phyloP scores from a whole-genome alignment of 2,888 invertebrate species.

The Latheticus oryzae region DNA sequence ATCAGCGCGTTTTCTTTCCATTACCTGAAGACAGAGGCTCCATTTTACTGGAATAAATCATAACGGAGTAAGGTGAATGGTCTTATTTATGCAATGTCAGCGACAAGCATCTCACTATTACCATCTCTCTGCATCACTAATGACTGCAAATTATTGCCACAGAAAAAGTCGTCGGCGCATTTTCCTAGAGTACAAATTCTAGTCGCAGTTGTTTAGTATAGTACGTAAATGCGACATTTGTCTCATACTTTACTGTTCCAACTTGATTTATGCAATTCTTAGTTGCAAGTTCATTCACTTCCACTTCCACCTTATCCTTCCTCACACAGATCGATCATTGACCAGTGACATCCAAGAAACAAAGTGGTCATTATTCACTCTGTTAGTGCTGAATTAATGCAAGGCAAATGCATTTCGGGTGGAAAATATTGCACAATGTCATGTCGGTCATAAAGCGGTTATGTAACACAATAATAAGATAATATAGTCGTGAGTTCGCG shows the following conservation, averaged over 20 bases:
- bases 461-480: constrained; percentile 35
- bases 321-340: constrained; percentile 5
- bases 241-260: constrained; percentile 11
- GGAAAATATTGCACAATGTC: constrained; percentile 26
- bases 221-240: constrained; percentile 22
- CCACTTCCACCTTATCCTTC: background rate
- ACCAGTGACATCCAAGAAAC: constrained; percentile 10
- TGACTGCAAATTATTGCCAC: constrained; percentile 66
- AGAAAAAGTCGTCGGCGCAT: too few species aligned
- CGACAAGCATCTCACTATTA: constrained; percentile 31
- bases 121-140: constrained; percentile 30
- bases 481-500: constrained; percentile 33
- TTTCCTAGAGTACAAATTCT: too few species aligned
- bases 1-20: constrained; percentile 12
- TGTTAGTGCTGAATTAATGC: constrained; percentile 25
- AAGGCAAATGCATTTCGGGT: constrained; percentile 10
- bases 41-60: constrained; percentile 31
- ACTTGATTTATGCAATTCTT: constrained; percentile 22
- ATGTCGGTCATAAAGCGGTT: constrained; percentile 29
- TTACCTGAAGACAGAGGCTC: constrained; percentile 21
- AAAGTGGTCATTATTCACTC: constrained; percentile 25
- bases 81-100: constrained; percentile 28
- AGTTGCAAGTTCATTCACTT: constrained; percentile 18
- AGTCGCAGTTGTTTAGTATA: too few species aligned
- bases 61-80: constrained; percentile 24